Evolutionary conservation across 1,140 invertebrate genomes (phyloP).

Genomic region (Drosophila lacteicornis): DNA sequence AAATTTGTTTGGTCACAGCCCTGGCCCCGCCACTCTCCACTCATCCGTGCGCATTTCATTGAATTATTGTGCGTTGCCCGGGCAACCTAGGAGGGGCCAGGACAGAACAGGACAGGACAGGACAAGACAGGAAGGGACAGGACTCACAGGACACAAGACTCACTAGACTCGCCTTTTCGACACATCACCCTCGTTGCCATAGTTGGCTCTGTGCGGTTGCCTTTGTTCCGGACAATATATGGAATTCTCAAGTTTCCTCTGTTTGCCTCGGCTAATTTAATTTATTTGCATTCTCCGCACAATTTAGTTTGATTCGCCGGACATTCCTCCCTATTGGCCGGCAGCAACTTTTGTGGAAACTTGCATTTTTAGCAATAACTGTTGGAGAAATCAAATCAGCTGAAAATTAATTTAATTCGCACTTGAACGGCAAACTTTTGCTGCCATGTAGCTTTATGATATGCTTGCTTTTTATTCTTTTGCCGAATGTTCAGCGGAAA

Average conservation of each 20-base stretch:
- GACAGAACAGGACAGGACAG: not conserved
- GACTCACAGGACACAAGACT: not conserved
- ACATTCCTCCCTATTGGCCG: conserved; percentile 9
- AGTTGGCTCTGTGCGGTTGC: conserved; percentile 25
- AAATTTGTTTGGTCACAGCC: conserved; percentile 71
- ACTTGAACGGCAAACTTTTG: conserved; percentile 67
- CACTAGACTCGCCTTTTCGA: conserved; percentile 25
- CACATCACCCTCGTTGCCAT: conserved; percentile 31
- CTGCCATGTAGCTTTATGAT: conserved; percentile 74
- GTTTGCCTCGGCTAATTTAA: conserved; percentile 42
- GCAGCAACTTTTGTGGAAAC: conserved; percentile 42
- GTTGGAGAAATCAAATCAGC: conserved; percentile 75
- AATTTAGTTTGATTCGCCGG: conserved; percentile 36
- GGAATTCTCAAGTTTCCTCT: conserved; percentile 28
- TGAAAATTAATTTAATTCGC: conserved; percentile 83
- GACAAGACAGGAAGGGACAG: not conserved
- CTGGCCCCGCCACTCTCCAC: conserved; percentile 30
- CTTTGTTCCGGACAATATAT: conserved; percentile 26
- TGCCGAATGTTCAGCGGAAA: conserved; percentile 11
- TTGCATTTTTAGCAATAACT: conserved; percentile 57
- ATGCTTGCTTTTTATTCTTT: conserved; percentile 48
- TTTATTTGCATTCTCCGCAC: conserved; percentile 41
- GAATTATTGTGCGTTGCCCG: conserved; percentile 55
- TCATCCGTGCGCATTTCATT: conserved; percentile 43
- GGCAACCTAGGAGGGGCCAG: conserved; percentile 19